Conservation (phyloP, 2,888 invertebrate genomes). For the Drosophila percnosoma region DNA sequence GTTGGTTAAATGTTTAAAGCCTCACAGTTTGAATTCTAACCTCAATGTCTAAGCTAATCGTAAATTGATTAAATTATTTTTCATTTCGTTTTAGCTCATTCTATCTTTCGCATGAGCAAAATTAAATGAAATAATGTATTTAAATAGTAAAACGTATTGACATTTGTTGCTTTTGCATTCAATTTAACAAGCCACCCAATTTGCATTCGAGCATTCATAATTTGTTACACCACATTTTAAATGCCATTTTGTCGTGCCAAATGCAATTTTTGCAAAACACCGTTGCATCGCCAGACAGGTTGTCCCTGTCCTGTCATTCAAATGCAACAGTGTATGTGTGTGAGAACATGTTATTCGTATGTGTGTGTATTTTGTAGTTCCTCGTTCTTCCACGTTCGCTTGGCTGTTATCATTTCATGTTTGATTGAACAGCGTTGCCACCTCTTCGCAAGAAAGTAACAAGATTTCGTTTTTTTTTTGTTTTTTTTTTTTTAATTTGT, state of each 20-base stretch:
- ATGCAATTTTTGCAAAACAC: constrained; percentile 37
- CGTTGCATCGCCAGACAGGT: constrained; percentile 61
- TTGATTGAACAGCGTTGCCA: constrained; percentile 35
- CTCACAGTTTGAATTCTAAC: neutral
- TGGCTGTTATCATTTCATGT: constrained; percentile 15
- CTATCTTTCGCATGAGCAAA: neutral
- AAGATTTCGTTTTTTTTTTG: neutral
- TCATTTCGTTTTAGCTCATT: constrained; percentile 1
- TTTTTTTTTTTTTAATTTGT: neutral
- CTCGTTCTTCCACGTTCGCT: constrained; percentile 39
- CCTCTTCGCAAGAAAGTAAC: constrained; percentile 6
- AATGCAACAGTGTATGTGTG: constrained; percentile 14
- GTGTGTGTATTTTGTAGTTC: constrained; percentile 38
- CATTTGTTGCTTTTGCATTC: neutral
- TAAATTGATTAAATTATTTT: neutral
- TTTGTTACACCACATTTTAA: constrained; percentile 25
- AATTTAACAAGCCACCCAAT: constrained; percentile 25
- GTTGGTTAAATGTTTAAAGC: neutral
- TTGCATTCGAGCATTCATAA: constrained; percentile 19
- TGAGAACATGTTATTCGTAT: constrained; percentile 5
- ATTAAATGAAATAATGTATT: neutral
- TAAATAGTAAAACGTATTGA: constrained; percentile 3
- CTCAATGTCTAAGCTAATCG: neutral
- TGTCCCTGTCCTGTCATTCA: constrained; percentile 68
- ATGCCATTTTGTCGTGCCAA: constrained; percentile 29